These are phyloP conservation scores for Exephanes ischioxanthus DNA, from an alignment of 2,888 invertebrate species.

Conservation along the genomic window DNA sequence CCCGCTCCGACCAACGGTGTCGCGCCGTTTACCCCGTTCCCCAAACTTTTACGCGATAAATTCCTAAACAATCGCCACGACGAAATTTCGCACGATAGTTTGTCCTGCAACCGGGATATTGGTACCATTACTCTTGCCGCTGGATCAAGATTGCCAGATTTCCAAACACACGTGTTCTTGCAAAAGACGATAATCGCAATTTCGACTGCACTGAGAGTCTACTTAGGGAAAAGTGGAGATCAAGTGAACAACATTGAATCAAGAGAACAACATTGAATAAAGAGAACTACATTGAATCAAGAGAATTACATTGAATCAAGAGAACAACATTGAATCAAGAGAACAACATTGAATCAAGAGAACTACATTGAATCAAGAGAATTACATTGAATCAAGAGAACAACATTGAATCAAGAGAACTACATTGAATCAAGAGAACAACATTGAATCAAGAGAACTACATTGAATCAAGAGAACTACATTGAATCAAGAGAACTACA, in stretches of 20 bases:
- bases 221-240: background rate
- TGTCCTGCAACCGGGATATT: constrained; percentile 6
- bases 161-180: background rate
- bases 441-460: background rate
- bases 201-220: background rate
- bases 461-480: too few species aligned
- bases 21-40: constrained; percentile 10
- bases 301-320: too few species aligned
- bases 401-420: too few species aligned
- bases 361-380: too few species aligned
- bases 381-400: too few species aligned
- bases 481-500: too few species aligned
- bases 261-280: too few species aligned
- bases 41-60: constrained; percentile 41
- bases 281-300: too few species aligned
- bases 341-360: too few species aligned
- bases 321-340: too few species aligned
- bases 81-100: constrained; percentile 19
- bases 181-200: background rate
- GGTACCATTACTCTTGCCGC: background rate
- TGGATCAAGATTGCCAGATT: background rate
- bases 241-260: too few species aligned
- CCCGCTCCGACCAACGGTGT: constrained; percentile 8
- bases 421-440: too few species aligned
- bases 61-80: constrained; percentile 28